A percentile compares a stretch with the other conserved stretches of the same genome.
phyloP scores from a whole-genome alignment of 1,140 invertebrate species.

The Sinella curviseta region DNA sequence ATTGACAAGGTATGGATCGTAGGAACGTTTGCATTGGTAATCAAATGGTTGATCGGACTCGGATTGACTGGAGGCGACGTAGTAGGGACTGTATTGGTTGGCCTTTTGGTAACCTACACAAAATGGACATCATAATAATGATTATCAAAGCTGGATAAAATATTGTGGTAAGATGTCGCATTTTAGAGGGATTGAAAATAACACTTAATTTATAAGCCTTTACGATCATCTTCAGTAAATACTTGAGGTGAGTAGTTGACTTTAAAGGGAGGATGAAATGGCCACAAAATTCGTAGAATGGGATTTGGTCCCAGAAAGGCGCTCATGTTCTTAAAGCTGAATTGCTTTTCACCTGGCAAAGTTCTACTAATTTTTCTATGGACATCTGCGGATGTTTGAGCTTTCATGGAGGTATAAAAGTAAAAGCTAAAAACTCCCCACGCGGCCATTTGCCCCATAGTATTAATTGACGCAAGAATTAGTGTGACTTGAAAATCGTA shows the following conservation, averaged over 20 bases:
- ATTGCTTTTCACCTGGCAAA: neutral
- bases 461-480: neutral
- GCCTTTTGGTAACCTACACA: too few species aligned
- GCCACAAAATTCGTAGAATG: constrained; percentile 44
- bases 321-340: constrained; percentile 31
- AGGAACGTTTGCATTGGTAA: too few species aligned
- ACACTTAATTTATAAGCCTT: constrained; percentile 12
- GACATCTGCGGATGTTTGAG: constrained; percentile 38
- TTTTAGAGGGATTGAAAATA: too few species aligned
- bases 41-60: too few species aligned
- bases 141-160: too few species aligned
- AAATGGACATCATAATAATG: too few species aligned
- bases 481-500: constrained; percentile 33
- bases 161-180: too few species aligned
- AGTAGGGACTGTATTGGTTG: too few species aligned
- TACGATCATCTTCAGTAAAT: neutral
- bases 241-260: neutral
- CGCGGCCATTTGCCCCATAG: constrained; percentile 11
- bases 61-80: too few species aligned
- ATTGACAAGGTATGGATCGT: too few species aligned
- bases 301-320: constrained; percentile 42
- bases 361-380: neutral
- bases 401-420: constrained; percentile 27
- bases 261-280: constrained; percentile 34
- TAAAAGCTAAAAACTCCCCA: constrained; percentile 34